Percentiles rank a stretch among this genome's conserved stretches.
Evolutionary conservation across 2,797 vertebrate genomes (phyloP).

Genomic region (Momotus momota): DNA sequence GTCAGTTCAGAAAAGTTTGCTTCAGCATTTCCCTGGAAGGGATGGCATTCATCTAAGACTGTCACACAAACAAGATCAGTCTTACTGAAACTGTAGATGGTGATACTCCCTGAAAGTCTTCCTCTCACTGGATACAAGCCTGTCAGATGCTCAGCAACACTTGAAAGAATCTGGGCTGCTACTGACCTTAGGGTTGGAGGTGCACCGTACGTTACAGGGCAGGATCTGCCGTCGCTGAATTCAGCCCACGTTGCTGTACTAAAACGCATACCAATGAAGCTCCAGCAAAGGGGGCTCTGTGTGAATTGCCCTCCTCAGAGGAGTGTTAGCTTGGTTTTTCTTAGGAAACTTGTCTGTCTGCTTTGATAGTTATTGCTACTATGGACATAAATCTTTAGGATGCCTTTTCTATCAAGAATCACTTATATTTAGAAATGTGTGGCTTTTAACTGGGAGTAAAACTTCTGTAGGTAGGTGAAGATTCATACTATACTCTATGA

Average conservation of each 20-base stretch:
- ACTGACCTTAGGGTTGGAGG: background rate
- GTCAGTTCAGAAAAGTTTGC: background rate
- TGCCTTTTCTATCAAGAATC: background rate
- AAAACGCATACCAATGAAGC: background rate
- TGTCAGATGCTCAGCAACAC: background rate
- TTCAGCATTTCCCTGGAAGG: constrained; percentile 17
- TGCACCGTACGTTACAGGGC: background rate
- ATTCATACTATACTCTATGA: background rate
- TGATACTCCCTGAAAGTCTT: background rate
- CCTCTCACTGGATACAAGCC: background rate
- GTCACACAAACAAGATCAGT: background rate
- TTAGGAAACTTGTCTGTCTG: background rate
- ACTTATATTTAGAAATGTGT: background rate
- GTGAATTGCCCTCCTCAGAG: constrained; percentile 12
- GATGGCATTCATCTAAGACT: background rate
- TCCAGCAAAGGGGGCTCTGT: background rate
- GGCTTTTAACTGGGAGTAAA: background rate
- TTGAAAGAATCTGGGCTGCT: background rate
- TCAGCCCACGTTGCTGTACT: background rate
- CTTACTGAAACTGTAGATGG: background rate
- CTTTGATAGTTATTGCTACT: background rate
- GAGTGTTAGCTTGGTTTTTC: background rate
- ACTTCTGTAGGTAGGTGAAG: background rate
- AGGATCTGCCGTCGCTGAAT: background rate
- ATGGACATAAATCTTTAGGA: background rate